A percentile compares a stretch with the other conserved stretches of the same genome.
Conservation (phyloP, 2,113 vertebrate species). For the Chroicocephalus ridibundus region DNA sequence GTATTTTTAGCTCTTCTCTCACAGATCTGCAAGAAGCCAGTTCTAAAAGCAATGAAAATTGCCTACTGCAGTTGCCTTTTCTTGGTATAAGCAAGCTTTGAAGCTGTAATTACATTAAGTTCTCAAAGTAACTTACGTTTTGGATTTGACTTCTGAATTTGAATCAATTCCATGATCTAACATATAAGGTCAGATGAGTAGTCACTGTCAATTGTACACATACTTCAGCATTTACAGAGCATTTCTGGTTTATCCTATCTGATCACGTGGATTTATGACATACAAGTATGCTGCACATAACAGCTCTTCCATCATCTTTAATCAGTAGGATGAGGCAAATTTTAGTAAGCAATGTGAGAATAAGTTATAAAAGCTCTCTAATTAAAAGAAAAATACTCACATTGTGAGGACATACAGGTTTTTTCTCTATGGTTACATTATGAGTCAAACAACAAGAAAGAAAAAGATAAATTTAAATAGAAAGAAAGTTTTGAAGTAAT, state of each 20-base stretch:
- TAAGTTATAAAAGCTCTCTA: neutral
- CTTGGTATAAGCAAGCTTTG: neutral
- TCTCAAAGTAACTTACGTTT: neutral
- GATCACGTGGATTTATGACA: neutral
- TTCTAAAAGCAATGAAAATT: neutral
- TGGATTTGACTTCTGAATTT: neutral
- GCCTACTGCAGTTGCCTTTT: neutral
- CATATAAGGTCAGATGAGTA: neutral
- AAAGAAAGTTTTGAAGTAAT: neutral
- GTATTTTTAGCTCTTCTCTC: neutral
- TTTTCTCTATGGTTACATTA: neutral
- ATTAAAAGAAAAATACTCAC: neutral
- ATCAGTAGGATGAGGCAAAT: neutral
- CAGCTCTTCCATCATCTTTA: neutral
- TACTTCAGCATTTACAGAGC: neutral
- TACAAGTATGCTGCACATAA: neutral
- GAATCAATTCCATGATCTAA: neutral
- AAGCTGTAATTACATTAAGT: neutral
- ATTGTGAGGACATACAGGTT: neutral
- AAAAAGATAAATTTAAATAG: neutral
- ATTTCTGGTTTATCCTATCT: neutral
- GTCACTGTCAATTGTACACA: neutral
- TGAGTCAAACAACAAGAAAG: neutral
- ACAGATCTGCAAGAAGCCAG: neutral
- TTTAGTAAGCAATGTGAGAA: neutral